phyloP scores from a whole-genome alignment of 2,797 vertebrate species.

The Cyclopterus lumpus region DNA sequence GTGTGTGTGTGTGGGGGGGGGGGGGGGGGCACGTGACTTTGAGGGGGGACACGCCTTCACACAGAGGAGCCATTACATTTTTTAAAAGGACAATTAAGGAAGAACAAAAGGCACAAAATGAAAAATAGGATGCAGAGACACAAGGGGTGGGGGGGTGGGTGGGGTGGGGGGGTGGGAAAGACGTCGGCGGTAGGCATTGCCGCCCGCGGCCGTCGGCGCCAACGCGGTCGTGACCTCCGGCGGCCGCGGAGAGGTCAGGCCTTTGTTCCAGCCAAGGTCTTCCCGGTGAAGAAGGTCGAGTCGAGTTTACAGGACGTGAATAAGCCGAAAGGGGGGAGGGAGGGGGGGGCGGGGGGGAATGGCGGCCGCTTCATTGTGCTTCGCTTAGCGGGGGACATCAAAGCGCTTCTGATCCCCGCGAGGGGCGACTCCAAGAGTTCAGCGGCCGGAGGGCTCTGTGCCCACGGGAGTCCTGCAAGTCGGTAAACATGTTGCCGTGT shows the following conservation, averaged over 20 bases:
- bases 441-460: slow-evolving; percentile 21
- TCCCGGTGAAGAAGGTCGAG: slow-evolving; percentile 66
- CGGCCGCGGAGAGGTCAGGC: slow-evolving; percentile 66
- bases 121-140: slow-evolving; percentile 20
- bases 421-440: slow-evolving; percentile 56
- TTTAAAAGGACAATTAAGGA: not conserved
- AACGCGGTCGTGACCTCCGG: slow-evolving; percentile 66
- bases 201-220: slow-evolving; percentile 60
- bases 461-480: not conserved
- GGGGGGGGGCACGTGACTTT: too few relatives aligned
- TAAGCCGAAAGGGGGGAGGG: slow-evolving; percentile 57
- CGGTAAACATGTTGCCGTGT: not conserved
- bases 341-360: too few relatives aligned
- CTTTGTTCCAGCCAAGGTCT: slow-evolving; percentile 77
- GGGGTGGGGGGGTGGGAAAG: too few relatives aligned
- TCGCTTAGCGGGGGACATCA: too few relatives aligned
- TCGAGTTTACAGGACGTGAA: slow-evolving; percentile 77
- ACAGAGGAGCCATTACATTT: not conserved
- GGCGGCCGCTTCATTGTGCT: not conserved
- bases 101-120: slow-evolving; percentile 7
- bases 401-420: slow-evolving; percentile 47
- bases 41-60: not conserved
- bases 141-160: too few relatives aligned
- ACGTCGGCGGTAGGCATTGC: slow-evolving; percentile 55
- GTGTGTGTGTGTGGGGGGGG: too few relatives aligned